Evolutionary conservation across 1,140 invertebrate genomes (phyloP).

Genomic region (Apis dorsata): DNA sequence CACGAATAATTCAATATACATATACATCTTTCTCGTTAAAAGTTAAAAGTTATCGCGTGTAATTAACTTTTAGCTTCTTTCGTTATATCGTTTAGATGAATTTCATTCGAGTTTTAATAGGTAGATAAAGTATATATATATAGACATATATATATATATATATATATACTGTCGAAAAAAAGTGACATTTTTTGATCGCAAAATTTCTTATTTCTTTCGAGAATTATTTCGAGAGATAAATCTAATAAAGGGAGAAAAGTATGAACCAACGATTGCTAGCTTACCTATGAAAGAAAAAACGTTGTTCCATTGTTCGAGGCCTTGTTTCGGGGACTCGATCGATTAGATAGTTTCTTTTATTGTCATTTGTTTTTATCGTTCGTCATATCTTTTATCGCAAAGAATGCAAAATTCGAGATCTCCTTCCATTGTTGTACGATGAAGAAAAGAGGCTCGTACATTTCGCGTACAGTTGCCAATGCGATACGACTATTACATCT

Average conservation of each 20-base stretch:
- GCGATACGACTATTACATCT: neutral
- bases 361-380: constrained; percentile 62
- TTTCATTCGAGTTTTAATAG: neutral
- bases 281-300: constrained; percentile 1
- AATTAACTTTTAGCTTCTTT: neutral
- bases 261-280: neutral
- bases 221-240: neutral
- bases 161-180: neutral
- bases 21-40: constrained; percentile 41
- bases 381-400: neutral
- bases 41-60: constrained; percentile 38
- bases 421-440: neutral
- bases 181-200: neutral
- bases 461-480: neutral
- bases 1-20: constrained; percentile 77
- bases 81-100: constrained; percentile 6
- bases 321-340: constrained; percentile 23
- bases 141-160: no score
- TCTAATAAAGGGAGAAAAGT: neutral
- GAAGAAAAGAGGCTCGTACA: neutral
- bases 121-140: no score
- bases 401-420: neutral
- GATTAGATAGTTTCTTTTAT: constrained; percentile 43
- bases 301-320: constrained; percentile 12
- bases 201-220: neutral